Base-by-base conservation (phyloP, 2,797 vertebrate genomes). In the Periophthalmus magnuspinnatus region DNA sequence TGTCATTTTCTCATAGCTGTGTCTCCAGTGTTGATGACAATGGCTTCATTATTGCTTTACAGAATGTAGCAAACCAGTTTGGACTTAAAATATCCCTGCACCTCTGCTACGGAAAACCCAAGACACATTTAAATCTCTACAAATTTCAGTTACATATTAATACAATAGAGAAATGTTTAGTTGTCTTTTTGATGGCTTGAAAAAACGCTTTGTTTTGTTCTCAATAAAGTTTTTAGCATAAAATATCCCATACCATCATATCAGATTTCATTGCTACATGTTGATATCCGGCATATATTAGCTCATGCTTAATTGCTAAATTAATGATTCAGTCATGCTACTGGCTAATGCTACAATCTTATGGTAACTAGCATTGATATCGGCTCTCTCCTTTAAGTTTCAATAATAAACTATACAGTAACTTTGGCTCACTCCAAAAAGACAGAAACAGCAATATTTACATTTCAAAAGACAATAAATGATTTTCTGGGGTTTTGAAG, bases 281-380 rank as follows among this genome's bases (percentile, higher is more conserved):
- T 72, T 57, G 71, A 72, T 81, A 68, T 75, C 45, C 50, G 50
- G 52, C 62, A 54, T 68, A 69, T 68, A 71, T 19, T 70, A 81
- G 75, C 81, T 91, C 90, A 87, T 91, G 89, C 88, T 87, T 79
- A 66, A 66, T 81, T 84, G 81, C 82, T 89, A 91, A 89, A 86
- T 80, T 58, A 72, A 78, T 79, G 79, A 68, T 77, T 73, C 92
- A 91, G 88, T 63, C 76, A 89, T 88, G 88, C 91, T 92, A 91
- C 86, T 77, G 83, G 80, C 91, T 93, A 93, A 90, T 84, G 91
- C 91, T 93, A 93, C 90, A 85, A 74, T 80, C 87, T 85, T 88
- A 88, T 70, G 62, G 72, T 84, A 81, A 90, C 89, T 89, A 92
- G 77, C 77, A 75, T 84, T 70, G 69, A 75, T 80, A 70, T 81